These are phyloP conservation scores for Otis tarda DNA, from an alignment of 2,113 vertebrate genomes.

Conservation along the genomic window DNA sequence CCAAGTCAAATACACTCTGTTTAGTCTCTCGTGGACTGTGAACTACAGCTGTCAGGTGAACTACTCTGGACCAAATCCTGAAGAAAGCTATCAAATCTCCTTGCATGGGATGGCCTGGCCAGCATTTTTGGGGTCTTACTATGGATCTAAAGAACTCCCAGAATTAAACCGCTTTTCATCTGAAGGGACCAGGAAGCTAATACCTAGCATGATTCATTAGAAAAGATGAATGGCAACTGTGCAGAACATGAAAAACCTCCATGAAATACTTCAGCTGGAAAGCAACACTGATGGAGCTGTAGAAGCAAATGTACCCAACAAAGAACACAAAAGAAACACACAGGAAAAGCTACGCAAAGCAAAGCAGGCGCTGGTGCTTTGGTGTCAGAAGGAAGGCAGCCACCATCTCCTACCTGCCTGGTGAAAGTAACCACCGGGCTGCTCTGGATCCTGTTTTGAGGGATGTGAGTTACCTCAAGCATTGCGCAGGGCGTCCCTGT, in stretches of 20 bases:
- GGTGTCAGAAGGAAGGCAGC: not conserved
- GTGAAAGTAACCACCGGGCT: not conserved
- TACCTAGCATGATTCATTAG: not conserved
- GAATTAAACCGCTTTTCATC: not conserved
- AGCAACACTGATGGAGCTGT: not conserved
- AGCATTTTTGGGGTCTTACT: not conserved
- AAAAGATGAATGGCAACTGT: not conserved
- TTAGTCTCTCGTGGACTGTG: not conserved
- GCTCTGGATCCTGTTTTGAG: not conserved
- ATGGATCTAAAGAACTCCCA: not conserved
- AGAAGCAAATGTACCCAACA: not conserved
- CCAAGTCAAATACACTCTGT: not conserved
- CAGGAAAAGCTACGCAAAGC: not conserved
- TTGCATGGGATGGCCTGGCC: not conserved
- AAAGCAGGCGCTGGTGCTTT: not conserved
- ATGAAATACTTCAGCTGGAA: not conserved
- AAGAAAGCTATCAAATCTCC: not conserved
- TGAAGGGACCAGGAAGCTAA: not conserved
- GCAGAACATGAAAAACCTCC: not conserved
- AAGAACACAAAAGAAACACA: not conserved
- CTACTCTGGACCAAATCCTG: not conserved
- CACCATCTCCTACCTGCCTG: not conserved
- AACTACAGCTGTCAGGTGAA: not conserved
- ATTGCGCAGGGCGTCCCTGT: not conserved
- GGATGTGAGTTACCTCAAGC: not conserved